Percentiles rank a stretch among this genome's conserved stretches.
Evolutionary conservation across 2,888 invertebrate species (phyloP).

Genomic region (Eulithis prunata): DNA sequence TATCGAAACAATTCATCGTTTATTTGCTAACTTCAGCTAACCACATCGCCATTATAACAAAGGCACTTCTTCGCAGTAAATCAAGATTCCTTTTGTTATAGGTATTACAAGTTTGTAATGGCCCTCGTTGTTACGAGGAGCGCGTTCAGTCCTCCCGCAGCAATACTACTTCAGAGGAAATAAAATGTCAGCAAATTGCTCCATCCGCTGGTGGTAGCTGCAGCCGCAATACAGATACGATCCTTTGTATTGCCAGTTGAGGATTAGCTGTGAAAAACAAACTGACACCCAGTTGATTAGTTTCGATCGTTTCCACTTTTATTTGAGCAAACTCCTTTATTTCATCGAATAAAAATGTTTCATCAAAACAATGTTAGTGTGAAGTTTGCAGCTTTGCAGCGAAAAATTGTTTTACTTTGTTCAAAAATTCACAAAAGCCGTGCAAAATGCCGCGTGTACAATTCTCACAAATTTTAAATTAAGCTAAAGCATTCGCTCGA

Average conservation of each 20-base stretch:
- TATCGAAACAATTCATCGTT: no score
- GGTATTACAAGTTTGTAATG: constrained; percentile 17
- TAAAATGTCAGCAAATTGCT: constrained; percentile 28
- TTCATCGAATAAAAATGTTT: constrained; percentile 4
- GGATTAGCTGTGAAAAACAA: constrained; percentile 24
- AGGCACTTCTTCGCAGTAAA: neutral
- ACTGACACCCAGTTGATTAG: constrained; percentile 20
- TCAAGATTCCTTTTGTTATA: constrained; percentile 3
- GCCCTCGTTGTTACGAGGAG: constrained; percentile 1
- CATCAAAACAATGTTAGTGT: constrained; percentile 8
- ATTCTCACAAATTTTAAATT: constrained; percentile 6
- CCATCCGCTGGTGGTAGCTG: constrained; percentile 14
- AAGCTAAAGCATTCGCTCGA: constrained; percentile 7
- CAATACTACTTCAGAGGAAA: constrained; percentile 24
- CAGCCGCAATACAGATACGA: constrained; percentile 13
- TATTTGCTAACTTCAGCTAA: neutral
- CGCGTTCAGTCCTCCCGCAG: constrained; percentile 12
- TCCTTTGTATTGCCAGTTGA: constrained; percentile 21
- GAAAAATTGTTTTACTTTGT: constrained; percentile 3
- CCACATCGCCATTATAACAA: neutral
- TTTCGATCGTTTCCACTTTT: constrained; percentile 20
- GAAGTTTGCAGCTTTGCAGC: constrained; percentile 3
- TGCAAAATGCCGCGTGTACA: constrained; percentile 1
- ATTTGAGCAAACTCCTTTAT: neutral
- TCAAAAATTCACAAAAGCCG: constrained; percentile 3